A percentile compares a stretch with the other conserved stretches of the same genome.
phyloP scores from a whole-genome alignment of 2,888 invertebrate genomes.

The Thelaira solivaga region DNA sequence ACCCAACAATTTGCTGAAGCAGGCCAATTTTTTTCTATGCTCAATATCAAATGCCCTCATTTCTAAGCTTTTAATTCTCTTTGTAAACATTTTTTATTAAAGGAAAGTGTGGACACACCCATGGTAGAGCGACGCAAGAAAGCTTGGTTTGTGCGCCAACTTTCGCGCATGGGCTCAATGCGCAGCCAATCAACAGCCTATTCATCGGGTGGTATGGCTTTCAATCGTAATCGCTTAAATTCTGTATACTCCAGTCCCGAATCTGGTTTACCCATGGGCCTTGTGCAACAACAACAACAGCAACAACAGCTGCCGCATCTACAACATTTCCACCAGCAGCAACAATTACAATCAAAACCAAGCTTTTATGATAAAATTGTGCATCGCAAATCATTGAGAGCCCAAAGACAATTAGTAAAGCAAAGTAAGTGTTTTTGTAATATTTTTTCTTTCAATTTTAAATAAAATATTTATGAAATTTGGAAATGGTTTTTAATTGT shows the following conservation, averaged over 20 bases:
- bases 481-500: background rate
- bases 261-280: slow-evolving; percentile 77
- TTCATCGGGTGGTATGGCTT: slow-evolving; percentile 84
- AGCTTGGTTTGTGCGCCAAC: slow-evolving; percentile 89
- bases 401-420: slow-evolving; percentile 79
- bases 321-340: slow-evolving; percentile 60
- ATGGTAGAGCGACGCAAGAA: slow-evolving; percentile 90
- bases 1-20: no score
- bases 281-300: slow-evolving; percentile 72
- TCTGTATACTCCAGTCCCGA: slow-evolving; percentile 85
- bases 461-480: no score
- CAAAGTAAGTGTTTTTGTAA: slow-evolving; percentile 83
- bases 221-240: slow-evolving; percentile 87
- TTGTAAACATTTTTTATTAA: slow-evolving; percentile 37
- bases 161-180: slow-evolving; percentile 90
- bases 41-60: no score
- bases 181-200: slow-evolving; percentile 91
- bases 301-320: slow-evolving; percentile 37
- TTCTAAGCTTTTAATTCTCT: background rate
- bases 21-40: no score
- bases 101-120: slow-evolving; percentile 94
- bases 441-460: no score
- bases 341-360: slow-evolving; percentile 80
- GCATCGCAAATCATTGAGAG: slow-evolving; percentile 83
- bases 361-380: slow-evolving; percentile 90